Percentiles rank a stretch among this genome's conserved stretches.
Evolutionary conservation across 2,888 invertebrate species (phyloP).

Genomic region (Priocnemis perturbator): DNA sequence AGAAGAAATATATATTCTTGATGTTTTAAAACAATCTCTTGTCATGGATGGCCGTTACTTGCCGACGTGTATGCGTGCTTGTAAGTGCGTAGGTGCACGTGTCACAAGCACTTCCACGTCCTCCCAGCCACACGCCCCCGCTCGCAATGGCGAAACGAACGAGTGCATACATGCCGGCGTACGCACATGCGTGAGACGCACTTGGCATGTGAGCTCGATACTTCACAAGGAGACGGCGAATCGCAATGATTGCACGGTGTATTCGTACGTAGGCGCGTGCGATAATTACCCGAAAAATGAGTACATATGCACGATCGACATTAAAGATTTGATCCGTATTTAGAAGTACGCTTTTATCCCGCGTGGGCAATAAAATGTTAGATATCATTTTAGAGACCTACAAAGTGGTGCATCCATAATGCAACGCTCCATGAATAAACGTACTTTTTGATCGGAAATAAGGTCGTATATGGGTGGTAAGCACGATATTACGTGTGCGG

Average conservation of each 20-base stretch:
- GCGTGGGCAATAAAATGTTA: slow-evolving; percentile 6
- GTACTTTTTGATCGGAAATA: slow-evolving; percentile 23
- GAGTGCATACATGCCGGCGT: slow-evolving; percentile 15
- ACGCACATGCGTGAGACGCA: slow-evolving; percentile 10
- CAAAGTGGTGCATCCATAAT: slow-evolving; percentile 17
- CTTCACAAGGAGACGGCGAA: slow-evolving; percentile 1
- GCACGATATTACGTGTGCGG: slow-evolving; percentile 12
- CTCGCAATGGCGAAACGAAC: slow-evolving; percentile 19
- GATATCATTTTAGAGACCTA: slow-evolving; percentile 10
- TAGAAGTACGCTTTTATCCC: slow-evolving; percentile 33
- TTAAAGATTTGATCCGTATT: slow-evolving; percentile 14
- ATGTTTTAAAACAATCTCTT: no score
- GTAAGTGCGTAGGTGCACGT: not conserved
- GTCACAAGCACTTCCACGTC: no score
- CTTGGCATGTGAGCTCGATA: no score
- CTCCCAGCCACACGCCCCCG: no score
- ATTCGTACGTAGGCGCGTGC: not conserved
- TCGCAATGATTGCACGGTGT: slow-evolving; percentile 17
- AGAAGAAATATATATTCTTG: no score
- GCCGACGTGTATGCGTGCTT: slow-evolving; percentile 39
- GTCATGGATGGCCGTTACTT: no score
- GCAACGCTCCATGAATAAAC: slow-evolving; percentile 3
- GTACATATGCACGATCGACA: no score
- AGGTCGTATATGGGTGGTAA: slow-evolving; percentile 10
- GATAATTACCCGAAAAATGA: no score